Evolutionary conservation across 2,113 vertebrate genomes (phyloP), one percentile per base, ranked within the genome.

Genomic region (Centropus bengalensis): DNA sequence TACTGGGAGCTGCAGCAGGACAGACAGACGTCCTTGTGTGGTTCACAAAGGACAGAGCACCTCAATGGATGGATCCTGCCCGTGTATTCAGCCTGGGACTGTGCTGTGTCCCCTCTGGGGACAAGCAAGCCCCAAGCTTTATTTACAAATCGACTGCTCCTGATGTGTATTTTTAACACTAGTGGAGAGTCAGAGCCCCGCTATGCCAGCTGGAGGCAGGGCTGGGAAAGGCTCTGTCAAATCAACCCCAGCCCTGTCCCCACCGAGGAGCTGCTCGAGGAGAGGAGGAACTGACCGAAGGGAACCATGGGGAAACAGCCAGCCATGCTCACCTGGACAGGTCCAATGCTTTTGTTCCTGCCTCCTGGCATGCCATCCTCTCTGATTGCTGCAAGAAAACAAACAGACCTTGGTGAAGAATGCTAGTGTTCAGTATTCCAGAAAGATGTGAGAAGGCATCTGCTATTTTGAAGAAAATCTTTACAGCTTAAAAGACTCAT

Each of bases 291-390:
- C n/a, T n/a, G n/a, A n/a, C n/a, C n/a, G n/a, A 71, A 44, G 59
- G 54, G 60, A 70, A 13, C 19, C 16, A 3, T 1, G 14, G 42
- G 59, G 59, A 64, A 71, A 63, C 2, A 2, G 24, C 5, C 1
- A 3, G 42, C 24, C 1, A 5, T 11, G 80, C 96, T 98, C 97
- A 99, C 99, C 99, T 99, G 99, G 93, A 99, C 99, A 79, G 99
- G 99, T 60, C 99, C 99, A 2, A 99, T 99, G 97, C 99, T 99
- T 98, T 99, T 99, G 97, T 99, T 99, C 91, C 99, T 98, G 81
- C 99, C 99, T 95, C 99, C 99, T 9, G 99, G 99, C 99, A 99
- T 99, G 87, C 99, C 99, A 95, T 99, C 99, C 97, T 99, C 99
- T 96, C 99, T 98, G 98, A 99, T 99, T 96, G 99, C 99, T 99